Base-by-base conservation (phyloP, 2,888 invertebrate genomes). In the Boloria euphrosyne region DNA sequence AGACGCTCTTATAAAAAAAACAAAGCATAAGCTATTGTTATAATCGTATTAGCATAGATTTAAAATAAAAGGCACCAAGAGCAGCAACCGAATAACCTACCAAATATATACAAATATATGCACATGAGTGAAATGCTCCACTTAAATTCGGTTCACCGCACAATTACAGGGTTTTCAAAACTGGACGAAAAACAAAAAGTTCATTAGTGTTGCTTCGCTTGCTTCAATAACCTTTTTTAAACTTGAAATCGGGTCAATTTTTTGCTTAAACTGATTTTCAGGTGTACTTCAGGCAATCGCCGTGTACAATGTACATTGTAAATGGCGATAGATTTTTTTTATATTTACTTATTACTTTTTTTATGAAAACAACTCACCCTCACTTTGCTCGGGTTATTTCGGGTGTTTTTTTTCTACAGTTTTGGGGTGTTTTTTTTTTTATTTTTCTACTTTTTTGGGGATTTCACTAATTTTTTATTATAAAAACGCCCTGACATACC, bases 131-230 rank as follows among this genome's bases (percentile, higher is more conserved):
- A 38, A 50, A 59, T 59, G 47, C 18, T 18, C 59, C 59, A 31
- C 49, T 49, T 27, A 59, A 59, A 16, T 7, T 38, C 51, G 13
- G 58, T 46, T 46, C 51, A 31, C 58, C 31, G 17, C 64, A 58
- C 46, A 31, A 58, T 64, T 64, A 64, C 58, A 58, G 17, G n/a
- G 57, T 46, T 43, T 58, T 58, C 13, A 55, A 64, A 46, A 51
- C 13, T 27, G 64, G 13, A 4, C 13, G n/a, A 51, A 13, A 59
- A 59, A 59, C 59, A 59, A 64, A 54, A 62, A 58, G 58, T 52
- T 57, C 50, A 43, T 27, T 50, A 58, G 58, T 44, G 38, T 27
- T 46, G 58, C 58, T 58, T 44, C 43, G 27, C 17, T 64, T 46
- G 13, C 17, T 17, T 58, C 64, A 52, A 64, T 58, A 52, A 46